phyloP scores from a whole-genome alignment of 2,113 vertebrate genomes.

The Camelus bactrianus region DNA sequence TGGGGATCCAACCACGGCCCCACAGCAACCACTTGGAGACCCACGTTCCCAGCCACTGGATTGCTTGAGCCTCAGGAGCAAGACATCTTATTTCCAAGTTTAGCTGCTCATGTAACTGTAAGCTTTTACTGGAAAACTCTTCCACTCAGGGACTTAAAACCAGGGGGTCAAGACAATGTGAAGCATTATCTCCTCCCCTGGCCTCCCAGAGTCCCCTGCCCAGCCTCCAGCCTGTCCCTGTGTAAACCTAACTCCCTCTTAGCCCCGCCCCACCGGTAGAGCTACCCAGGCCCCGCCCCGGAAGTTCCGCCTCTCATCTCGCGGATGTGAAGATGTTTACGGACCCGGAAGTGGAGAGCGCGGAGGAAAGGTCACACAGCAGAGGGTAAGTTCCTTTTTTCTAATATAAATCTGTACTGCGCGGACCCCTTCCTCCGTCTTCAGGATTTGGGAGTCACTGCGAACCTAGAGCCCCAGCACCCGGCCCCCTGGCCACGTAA shows the following conservation, averaged over 20 bases:
- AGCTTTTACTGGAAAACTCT: no score
- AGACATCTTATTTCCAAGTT: no score
- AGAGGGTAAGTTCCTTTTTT: background rate
- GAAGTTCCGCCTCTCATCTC: background rate
- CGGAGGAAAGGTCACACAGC: fast-evolving
- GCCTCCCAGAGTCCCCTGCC: background rate
- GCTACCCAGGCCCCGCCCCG: background rate
- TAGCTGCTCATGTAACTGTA: no score
- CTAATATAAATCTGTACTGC: background rate
- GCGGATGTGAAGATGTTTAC: background rate
- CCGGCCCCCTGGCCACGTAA: background rate
- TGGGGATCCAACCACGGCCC: no score
- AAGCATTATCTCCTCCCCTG: no score
- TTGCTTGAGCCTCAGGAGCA: no score
- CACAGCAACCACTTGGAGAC: no score
- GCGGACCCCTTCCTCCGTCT: background rate
- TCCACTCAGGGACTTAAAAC: no score
- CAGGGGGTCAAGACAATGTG: no score
- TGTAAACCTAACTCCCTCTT: background rate
- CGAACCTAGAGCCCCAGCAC: background rate
- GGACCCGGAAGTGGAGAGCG: no score
- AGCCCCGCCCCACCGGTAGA: background rate
- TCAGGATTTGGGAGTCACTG: background rate
- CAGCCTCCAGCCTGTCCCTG: background rate
- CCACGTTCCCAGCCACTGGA: no score